These are phyloP conservation scores for Atlantisia rogersi DNA, from an alignment of 2,113 vertebrate genomes.

Conservation along the genomic window DNA sequence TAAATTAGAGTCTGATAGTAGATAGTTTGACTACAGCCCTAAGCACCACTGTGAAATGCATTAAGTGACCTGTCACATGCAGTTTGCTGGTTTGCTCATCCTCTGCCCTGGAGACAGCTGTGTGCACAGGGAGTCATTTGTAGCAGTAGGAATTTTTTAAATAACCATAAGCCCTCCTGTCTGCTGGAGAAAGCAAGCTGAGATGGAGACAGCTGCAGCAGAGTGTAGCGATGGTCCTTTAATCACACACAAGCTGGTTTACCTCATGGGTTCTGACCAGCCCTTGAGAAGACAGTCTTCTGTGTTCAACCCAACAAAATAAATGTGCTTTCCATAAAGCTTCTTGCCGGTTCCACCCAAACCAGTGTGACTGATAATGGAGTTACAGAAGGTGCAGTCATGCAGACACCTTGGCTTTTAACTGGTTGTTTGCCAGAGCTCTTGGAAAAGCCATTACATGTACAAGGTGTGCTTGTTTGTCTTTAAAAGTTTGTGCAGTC, in stretches of 20 bases:
- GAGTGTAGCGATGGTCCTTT: background rate
- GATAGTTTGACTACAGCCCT: conserved; percentile 3
- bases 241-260: background rate
- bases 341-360: background rate
- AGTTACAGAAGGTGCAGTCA: background rate
- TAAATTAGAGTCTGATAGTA: background rate
- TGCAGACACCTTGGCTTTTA: background rate
- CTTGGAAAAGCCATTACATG: background rate
- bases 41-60: background rate
- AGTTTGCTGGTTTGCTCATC: background rate
- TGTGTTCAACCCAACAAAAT: background rate
- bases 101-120: background rate
- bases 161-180: background rate
- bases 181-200: background rate
- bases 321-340: background rate
- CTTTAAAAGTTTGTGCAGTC: background rate
- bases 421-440: background rate
- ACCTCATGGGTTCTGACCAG: background rate
- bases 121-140: background rate
- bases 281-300: background rate
- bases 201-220: background rate
- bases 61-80: conserved; percentile 18
- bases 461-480: background rate
- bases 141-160: background rate
- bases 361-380: background rate